Percentiles rank a stretch among this genome's conserved stretches.
These are phyloP conservation scores for Parauchenoglanis ngamensis DNA, from an alignment of 2,797 vertebrate genomes.

Conservation along the genomic window DNA sequence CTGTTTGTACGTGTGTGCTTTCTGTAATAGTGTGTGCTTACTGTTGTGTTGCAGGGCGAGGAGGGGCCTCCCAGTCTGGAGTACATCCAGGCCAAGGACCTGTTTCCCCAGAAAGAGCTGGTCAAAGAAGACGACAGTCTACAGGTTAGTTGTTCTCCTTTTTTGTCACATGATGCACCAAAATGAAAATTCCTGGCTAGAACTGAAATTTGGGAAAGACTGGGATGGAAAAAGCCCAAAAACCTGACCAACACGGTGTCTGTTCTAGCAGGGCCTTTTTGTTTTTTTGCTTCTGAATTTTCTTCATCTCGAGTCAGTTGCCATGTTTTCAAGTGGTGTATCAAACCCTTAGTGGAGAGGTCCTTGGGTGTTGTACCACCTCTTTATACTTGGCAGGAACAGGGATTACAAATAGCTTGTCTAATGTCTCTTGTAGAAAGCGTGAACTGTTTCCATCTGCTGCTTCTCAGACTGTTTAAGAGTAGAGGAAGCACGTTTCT, in stretches of 20 bases:
- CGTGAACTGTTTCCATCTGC: constrained; percentile 10
- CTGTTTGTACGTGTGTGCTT: neutral
- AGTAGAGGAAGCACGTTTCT: neutral
- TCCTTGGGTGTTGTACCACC: neutral
- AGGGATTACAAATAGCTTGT: neutral
- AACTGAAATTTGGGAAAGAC: neutral
- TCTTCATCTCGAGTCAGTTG: neutral
- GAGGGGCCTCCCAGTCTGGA: constrained; percentile 99
- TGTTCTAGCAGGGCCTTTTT: neutral
- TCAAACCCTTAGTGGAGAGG: neutral
- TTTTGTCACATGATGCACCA: neutral
- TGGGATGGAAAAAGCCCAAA: neutral
- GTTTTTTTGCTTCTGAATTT: neutral
- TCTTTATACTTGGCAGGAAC: neutral
- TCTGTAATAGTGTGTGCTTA: neutral
- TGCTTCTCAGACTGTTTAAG: neutral
- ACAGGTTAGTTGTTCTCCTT: constrained; percentile 79
- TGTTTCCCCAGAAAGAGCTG: constrained; percentile 97
- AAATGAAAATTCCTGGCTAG: neutral
- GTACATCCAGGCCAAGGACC: constrained; percentile 99
- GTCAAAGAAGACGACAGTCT: constrained; percentile 95
- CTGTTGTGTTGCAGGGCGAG: constrained; percentile 84
- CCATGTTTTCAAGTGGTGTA: neutral
- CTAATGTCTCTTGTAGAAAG: neutral
- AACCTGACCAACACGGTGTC: neutral